Evolutionary conservation across 2,888 invertebrate species (phyloP).

Genomic region (Tiliacea citrago): DNA sequence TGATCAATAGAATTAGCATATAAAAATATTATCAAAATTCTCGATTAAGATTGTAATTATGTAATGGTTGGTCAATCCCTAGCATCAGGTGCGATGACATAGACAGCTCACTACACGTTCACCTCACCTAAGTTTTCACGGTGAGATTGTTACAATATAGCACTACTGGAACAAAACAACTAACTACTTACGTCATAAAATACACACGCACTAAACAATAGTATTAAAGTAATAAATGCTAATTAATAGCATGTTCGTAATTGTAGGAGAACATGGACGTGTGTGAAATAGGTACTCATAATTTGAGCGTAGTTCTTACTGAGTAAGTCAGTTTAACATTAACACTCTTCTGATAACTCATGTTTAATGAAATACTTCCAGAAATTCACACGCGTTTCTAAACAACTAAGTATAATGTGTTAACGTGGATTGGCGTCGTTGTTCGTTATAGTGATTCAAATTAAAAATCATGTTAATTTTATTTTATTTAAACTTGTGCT

Average conservation of each 20-base stretch:
- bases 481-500: background rate
- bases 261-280: conserved; percentile 18
- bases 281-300: conserved; percentile 8
- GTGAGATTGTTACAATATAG: too few species aligned
- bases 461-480: conserved; percentile 1
- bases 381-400: conserved; percentile 41
- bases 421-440: conserved; percentile 5
- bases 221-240: conserved; percentile 9
- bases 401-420: conserved; percentile 13
- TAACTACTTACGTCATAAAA: background rate
- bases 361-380: conserved; percentile 32
- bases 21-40: too few species aligned
- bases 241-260: conserved; percentile 25
- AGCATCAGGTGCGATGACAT: too few species aligned
- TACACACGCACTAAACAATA: conserved; percentile 10
- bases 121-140: too few species aligned
- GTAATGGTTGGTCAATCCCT: too few species aligned
- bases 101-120: too few species aligned
- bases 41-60: too few species aligned
- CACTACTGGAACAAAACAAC: conserved; percentile 1
- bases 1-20: too few species aligned
- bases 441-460: background rate
- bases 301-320: conserved; percentile 19
- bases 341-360: conserved; percentile 27
- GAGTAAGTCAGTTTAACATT: conserved; percentile 28